Conservation (phyloP, 2,797 vertebrate genomes). For the Chaetodon trifasciatus region DNA sequence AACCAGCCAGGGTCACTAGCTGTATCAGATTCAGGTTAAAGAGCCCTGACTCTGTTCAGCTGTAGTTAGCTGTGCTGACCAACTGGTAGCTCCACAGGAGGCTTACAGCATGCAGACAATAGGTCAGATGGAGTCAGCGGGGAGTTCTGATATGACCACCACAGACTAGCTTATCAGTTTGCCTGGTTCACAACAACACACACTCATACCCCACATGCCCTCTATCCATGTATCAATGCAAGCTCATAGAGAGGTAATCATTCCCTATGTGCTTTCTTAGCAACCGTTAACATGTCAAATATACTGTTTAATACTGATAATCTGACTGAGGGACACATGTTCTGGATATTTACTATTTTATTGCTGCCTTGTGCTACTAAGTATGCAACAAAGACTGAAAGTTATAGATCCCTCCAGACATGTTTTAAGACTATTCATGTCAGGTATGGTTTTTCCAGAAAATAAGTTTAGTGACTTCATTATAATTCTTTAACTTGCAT, state of each 20-base stretch:
- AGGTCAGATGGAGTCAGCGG: constrained; percentile 54
- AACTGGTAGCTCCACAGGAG: constrained; percentile 26
- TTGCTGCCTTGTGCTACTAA: neutral
- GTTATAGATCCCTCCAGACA: no score
- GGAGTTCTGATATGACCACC: constrained; percentile 53
- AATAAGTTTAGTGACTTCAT: neutral
- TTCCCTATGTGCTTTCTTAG: constrained; percentile 11
- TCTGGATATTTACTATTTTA: constrained; percentile 17
- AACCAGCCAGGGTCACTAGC: constrained; percentile 43
- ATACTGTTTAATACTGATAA: constrained; percentile 25
- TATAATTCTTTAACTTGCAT: neutral
- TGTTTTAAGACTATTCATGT: neutral
- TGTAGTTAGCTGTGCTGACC: constrained; percentile 49
- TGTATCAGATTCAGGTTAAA: constrained; percentile 58
- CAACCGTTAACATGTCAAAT: constrained; percentile 17
- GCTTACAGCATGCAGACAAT: constrained; percentile 35
- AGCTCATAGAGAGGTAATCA: constrained; percentile 24
- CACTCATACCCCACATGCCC: constrained; percentile 41
- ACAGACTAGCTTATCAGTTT: constrained; percentile 46
- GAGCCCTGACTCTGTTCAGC: constrained; percentile 36
- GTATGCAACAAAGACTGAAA: constrained; percentile 19
- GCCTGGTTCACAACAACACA: constrained; percentile 46
- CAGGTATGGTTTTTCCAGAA: neutral
- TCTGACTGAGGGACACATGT: constrained; percentile 23
- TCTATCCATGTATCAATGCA: neutral